These are phyloP conservation scores for Drosophila flavopinicola DNA, from an alignment of 2,888 invertebrate genomes.

Conservation along the genomic window DNA sequence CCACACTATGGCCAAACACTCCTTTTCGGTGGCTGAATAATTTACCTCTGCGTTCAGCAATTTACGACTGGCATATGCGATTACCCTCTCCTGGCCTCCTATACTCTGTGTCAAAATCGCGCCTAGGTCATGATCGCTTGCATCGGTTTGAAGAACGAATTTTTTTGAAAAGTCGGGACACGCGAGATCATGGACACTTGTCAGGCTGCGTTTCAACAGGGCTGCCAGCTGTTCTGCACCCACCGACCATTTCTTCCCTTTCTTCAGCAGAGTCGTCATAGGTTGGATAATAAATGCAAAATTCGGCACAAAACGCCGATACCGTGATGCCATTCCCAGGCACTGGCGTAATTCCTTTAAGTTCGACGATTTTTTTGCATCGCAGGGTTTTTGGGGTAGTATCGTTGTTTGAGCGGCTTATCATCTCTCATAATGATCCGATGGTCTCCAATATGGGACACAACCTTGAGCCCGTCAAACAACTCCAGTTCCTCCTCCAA, in stretches of 20 bases:
- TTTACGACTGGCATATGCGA: no score
- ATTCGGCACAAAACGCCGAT: slow-evolving; percentile 3
- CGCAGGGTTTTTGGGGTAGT: no score
- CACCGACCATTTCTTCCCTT: neutral
- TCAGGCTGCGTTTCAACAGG: neutral
- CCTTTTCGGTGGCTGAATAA: no score
- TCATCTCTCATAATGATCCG: no score
- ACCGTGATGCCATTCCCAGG: slow-evolving; percentile 5
- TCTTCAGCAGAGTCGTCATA: neutral
- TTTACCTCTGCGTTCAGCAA: no score
- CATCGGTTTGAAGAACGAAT: neutral
- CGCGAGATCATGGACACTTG: neutral
- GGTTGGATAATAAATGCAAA: neutral
- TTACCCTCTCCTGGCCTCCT: no score
- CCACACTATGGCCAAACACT: no score
- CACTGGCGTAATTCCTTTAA: slow-evolving; percentile 4
- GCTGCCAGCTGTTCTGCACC: neutral
- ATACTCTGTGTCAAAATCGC: no score
- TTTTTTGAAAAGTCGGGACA: neutral
- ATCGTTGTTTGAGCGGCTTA: no score
- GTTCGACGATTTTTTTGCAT: neutral
- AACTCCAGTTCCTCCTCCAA: no score
- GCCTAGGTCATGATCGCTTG: neutral
- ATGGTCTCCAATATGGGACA: no score
- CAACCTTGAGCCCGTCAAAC: no score